Base-by-base conservation (phyloP, 2,113 vertebrate genomes). In the Dinomys branickii region DNA sequence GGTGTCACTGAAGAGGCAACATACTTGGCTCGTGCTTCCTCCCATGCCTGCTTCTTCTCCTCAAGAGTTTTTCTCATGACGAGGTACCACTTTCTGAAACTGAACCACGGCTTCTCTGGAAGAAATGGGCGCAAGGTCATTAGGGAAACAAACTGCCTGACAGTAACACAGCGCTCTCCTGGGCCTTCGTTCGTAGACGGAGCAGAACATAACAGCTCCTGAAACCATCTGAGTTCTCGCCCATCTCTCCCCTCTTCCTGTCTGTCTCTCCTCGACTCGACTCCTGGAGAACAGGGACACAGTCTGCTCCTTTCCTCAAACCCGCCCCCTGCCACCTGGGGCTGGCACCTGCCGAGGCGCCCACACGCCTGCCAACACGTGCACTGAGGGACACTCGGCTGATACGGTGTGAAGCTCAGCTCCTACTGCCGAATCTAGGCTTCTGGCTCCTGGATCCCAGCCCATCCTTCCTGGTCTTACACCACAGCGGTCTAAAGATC, bases 1-100 rank as follows among this genome's bases (percentile, higher is more conserved):
- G 41, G 38, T n/a, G 12, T 24, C 69, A 1, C 69, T 73, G n/a
- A 41, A 73, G n/a, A 87, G 20, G 16, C 54, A 50, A 96, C 97
- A 80, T 98, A 99, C 99, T 98, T 99, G 95, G 99, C 98, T 90
- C 94, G 98, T 95, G 98, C 91, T 98, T 99, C 98, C 85, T 99
- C 98, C 97, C 98, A 58, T 71, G 98, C 98, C 94, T 90, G 98
- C 84, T 98, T 97, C 85, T 98, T 86, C 83, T 95, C 93, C 95
- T 99, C 98, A 92, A 99, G 38, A 65, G 94, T 65, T 81, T 65
- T 93, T 96, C 98, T 99, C 97, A 99, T 95, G 75, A 98, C 98
- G 20, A 97, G 95, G 91, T 99, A 99, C 99, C 99, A 99, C 88
- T 98, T 99, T 96, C 95, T 97, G 95, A 99, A 98, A 85, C 98